Conservation (phyloP, 2,797 vertebrate genomes). For the Phoxinus dragarum region DNA sequence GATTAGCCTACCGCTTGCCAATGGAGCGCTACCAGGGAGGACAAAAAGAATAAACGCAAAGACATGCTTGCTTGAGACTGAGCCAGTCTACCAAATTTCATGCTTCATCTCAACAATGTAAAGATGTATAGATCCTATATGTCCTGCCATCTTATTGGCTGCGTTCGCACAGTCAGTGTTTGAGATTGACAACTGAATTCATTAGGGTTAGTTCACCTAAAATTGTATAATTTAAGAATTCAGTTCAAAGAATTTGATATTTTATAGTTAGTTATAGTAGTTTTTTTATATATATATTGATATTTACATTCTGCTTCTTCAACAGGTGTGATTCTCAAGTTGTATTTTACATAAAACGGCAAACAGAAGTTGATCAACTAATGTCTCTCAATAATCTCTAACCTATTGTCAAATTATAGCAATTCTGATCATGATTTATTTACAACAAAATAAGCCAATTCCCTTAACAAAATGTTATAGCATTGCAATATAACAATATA, state of each 20-base stretch:
- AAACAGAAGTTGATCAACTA: background rate
- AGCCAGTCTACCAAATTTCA: background rate
- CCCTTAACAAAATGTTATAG: no score
- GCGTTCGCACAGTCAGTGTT: background rate
- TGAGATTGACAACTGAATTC: background rate
- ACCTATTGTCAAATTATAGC: background rate
- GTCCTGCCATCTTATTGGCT: conserved; percentile 2
- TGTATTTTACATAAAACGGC: background rate
- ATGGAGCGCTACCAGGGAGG: background rate
- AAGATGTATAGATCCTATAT: background rate
- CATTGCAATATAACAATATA: no score
- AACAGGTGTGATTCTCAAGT: background rate
- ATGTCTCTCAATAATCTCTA: background rate
- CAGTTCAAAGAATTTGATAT: background rate
- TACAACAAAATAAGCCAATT: no score
- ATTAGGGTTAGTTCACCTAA: background rate
- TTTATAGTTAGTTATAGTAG: background rate
- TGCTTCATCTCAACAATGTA: background rate
- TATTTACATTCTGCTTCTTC: no score
- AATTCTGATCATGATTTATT: background rate
- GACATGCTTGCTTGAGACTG: conserved; percentile 4
- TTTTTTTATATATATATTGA: no score
- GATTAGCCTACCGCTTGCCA: conserved; percentile 13
- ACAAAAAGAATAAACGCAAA: background rate
- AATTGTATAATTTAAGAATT: background rate